Base-by-base conservation (phyloP, 2,888 invertebrate species). In the Phyllotreta cruciferae region DNA sequence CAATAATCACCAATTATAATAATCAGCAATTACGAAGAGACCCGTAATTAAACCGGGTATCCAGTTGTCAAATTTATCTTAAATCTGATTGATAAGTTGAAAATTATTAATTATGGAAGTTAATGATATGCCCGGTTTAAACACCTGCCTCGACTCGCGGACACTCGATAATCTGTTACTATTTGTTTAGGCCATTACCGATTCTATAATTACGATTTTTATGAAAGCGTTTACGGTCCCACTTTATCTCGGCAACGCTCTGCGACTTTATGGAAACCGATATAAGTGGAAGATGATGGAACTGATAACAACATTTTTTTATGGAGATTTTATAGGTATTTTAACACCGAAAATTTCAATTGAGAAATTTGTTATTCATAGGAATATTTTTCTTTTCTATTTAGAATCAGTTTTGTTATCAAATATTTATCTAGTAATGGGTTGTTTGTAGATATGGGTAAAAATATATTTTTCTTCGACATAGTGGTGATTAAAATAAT, bases 31-130 rank as follows among this genome's bases (percentile, higher is more conserved):
- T 54, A 53, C 54, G 56, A 61, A 61, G 57, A 53, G 42, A 56
- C 60, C 53, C 38, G 56, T 64, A 64, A 61, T 64, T 56, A 64
- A 61, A 45, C 50, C 34, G 64, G 56, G 61, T 61, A 56, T 41
- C 61, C 45, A 64, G 57, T 53, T 56, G 56, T 39, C 61, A 45
- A 60, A 56, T 38, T 61, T 62, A 66, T 66, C 65, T 62, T 53
- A 56, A 52, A 62, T 62, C 62, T 66, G 66, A 66, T 62, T 66
- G 62, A 66, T 60, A 39, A 62, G 56, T 66, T 60, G 39, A 41
- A 52, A 60, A 66, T 66, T 60, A 60, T 60, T 62, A 66, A 66
- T 66, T 62, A 66, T 60, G 56, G 37, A 44, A 56, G 56, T 52
- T 60, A 60, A 60, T 62, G 55, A 62, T 58, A 65, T 50, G 62